Evolutionary conservation across 2,888 invertebrate genomes (phyloP).

Genomic region (Saturnia pavonia): DNA sequence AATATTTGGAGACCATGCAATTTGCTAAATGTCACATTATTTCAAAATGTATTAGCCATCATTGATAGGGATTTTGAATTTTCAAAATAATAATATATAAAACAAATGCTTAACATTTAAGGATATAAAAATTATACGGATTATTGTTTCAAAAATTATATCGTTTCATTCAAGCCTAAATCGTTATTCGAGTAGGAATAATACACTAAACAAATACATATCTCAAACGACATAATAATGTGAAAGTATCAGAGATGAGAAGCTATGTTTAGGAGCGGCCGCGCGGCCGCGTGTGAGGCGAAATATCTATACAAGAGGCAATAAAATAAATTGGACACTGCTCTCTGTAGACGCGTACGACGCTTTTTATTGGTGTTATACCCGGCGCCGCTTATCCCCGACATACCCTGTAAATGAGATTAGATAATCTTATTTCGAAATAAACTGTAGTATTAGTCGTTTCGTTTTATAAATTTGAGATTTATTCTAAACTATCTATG

Average conservation of each 20-base stretch:
- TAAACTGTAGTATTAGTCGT: constrained; percentile 26
- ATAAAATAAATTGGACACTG: constrained; percentile 65
- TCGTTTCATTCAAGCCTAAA: background rate
- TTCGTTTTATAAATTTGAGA: background rate
- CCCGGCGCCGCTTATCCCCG: constrained; percentile 33
- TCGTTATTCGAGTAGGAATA: constrained; percentile 25
- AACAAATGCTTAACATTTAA: background rate
- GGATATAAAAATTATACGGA: background rate
- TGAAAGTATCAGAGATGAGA: constrained; percentile 50
- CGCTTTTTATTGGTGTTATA: constrained; percentile 33
- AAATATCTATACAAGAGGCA: constrained; percentile 52
- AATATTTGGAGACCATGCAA: too few species aligned
- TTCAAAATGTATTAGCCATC: too few species aligned
- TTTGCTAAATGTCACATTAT: too few species aligned
- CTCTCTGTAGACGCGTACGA: constrained; percentile 29
- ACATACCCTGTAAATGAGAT: constrained; percentile 29
- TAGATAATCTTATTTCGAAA: constrained; percentile 29
- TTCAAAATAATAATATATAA: background rate
- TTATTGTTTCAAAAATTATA: background rate
- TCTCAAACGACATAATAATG: constrained; percentile 26
- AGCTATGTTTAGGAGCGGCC: constrained; percentile 53
- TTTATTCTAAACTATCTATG: background rate
- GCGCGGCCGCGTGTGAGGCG: constrained; percentile 34
- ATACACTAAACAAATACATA: constrained; percentile 27
- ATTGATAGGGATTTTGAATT: too few species aligned